These are phyloP conservation scores for Meloidogyne chitwoodi DNA, from an alignment of 1,140 invertebrate genomes.

Conservation along the genomic window DNA sequence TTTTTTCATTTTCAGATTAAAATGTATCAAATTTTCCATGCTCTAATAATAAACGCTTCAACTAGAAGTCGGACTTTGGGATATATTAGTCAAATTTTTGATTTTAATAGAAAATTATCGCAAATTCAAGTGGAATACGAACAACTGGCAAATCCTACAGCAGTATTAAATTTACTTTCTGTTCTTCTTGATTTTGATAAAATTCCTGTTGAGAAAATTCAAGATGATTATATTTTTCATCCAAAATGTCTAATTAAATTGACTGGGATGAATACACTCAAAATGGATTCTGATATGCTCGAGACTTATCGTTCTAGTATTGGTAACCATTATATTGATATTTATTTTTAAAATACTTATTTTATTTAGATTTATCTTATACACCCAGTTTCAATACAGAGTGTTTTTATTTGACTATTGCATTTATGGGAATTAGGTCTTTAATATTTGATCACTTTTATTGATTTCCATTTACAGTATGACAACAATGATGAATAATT, in stretches of 20 bases:
- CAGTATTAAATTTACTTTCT: constrained; percentile 87
- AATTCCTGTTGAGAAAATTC: constrained; percentile 69
- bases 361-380: constrained; percentile 61
- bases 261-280: constrained; percentile 78
- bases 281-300: constrained; percentile 75
- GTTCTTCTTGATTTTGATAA: constrained; percentile 70
- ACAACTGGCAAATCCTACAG: constrained; percentile 80
- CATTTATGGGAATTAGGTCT: constrained; percentile 87
- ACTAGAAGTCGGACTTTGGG: constrained; percentile 73
- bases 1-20: constrained; percentile 63
- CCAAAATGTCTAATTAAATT: constrained; percentile 73
- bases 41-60: constrained; percentile 74
- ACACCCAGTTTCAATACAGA: constrained; percentile 83
- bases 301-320: constrained; percentile 71
- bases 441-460: constrained; percentile 65
- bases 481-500: constrained; percentile 4
- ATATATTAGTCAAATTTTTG: constrained; percentile 74
- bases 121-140: constrained; percentile 78
- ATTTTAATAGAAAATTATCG: constrained; percentile 77
- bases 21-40: constrained; percentile 77
- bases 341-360: constrained; percentile 2
- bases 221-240: constrained; percentile 80
- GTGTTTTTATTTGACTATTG: constrained; percentile 90
- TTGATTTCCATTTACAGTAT: background rate
- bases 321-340: constrained; percentile 63